A percentile compares a stretch with the other conserved stretches of the same genome.
Conservation (phyloP, 2,797 vertebrate genomes). For the Neomorphus geoffroyi region DNA sequence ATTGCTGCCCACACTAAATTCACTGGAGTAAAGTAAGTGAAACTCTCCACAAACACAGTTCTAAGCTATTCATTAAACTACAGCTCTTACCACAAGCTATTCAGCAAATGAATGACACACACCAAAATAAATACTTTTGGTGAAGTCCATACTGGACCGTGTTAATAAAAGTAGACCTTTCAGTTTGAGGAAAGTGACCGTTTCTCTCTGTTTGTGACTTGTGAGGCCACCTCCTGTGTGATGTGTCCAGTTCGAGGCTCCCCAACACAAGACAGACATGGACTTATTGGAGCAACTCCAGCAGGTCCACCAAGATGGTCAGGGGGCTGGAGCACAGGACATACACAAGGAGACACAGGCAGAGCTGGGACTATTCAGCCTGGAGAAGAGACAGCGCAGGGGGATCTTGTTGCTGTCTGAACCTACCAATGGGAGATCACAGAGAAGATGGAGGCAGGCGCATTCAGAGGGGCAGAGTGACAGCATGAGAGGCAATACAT, state of each 20-base stretch:
- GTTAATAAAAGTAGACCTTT: not conserved
- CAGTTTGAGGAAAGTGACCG: not conserved
- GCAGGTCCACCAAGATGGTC: not conserved
- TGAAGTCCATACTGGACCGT: not conserved
- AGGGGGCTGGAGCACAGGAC: not conserved
- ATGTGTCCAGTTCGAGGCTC: not conserved
- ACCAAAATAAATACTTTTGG: not conserved
- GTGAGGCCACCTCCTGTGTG: not conserved
- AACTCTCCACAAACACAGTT: not conserved
- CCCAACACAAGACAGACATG: not conserved
- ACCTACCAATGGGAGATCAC: not conserved
- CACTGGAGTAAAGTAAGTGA: not conserved
- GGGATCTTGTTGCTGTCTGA: not conserved
- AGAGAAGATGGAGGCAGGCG: not conserved
- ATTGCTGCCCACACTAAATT: not conserved
- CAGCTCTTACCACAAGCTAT: not conserved
- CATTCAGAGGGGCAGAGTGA: not conserved
- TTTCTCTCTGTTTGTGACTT: not conserved
- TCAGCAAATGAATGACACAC: not conserved
- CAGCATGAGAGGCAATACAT: not conserved
- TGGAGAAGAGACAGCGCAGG: not conserved
- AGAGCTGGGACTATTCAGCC: not conserved
- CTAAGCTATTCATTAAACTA: not conserved
- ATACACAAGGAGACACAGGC: not conserved
- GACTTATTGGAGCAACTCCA: not conserved